These are phyloP conservation scores for Atrichornis clamosus DNA, from an alignment of 2,113 vertebrate species.

Conservation along the genomic window DNA sequence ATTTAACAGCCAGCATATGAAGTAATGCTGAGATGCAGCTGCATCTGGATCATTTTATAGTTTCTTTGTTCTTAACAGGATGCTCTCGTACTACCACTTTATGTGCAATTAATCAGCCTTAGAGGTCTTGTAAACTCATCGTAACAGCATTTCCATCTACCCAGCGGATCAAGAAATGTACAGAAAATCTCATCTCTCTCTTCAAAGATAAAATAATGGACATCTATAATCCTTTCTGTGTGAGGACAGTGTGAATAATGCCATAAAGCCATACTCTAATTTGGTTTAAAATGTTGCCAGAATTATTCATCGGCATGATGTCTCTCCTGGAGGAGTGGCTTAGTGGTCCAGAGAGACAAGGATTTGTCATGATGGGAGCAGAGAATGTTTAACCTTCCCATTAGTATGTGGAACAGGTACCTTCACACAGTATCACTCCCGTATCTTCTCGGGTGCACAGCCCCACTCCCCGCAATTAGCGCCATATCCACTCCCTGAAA, in stretches of 20 bases:
- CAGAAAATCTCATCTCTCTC: background rate
- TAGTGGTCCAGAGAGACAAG: background rate
- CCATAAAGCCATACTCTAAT: background rate
- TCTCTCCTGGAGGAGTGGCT: background rate
- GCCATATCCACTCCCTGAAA: background rate
- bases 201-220: background rate
- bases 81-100: conserved; percentile 14
- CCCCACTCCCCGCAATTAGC: background rate
- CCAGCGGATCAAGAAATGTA: background rate
- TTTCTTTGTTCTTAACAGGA: conserved; percentile 42
- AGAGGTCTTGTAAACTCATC: background rate
- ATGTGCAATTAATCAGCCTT: conserved; percentile 24
- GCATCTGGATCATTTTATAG: conserved; percentile 28
- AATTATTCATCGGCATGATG: background rate
- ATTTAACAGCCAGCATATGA: conserved; percentile 2
- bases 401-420: background rate
- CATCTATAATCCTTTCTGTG: background rate
- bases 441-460: background rate
- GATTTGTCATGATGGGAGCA: background rate
- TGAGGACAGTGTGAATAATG: background rate
- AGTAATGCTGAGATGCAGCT: conserved; percentile 36
- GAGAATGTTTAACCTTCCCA: background rate
- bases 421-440: background rate
- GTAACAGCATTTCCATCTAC: background rate
- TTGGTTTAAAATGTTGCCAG: background rate